Evolutionary conservation across 2,113 vertebrate genomes (phyloP), one percentile per base, ranked within the genome.

Genomic region (Heterocephalus glaber): DNA sequence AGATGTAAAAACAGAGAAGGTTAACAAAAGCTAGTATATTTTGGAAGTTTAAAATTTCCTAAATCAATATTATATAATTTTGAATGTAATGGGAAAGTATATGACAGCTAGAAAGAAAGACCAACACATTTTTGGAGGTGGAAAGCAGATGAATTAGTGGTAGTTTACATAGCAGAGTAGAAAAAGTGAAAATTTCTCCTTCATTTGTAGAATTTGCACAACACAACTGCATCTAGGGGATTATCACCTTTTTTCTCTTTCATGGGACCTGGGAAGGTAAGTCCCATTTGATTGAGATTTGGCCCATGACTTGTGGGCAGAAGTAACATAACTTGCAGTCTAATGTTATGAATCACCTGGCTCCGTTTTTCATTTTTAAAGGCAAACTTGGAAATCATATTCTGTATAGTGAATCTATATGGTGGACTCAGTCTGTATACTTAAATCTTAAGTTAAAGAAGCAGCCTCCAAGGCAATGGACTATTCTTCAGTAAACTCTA

Each of bases 41-140:
- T 85, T 96, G 41, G 7, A 74, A 38, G 20, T 77, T 80, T 81
- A 77, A 86, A 83, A 79, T 95, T 87, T 19, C 92, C 28, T 93
- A 83, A 86, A 63, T 19, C 35, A 61, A 87, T 89, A 81, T 86
- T 79, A 47, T 5, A 20, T 83, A 58, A 74, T 86, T 93, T 86
- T 95, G 30, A 81, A 76, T 76, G 28, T 47, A 38, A 86, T 77
- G 24, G 33, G 33, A 70, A 92, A 20, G 16, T 9, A 47, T 72
- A 5, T 86, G 35, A 74, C 10, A 86, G 20, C 63, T 87, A 28
- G 52, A 83, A 61, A 54, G 28, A 92, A 84, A 77, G 38, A 19
- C 11, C 66, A 86, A 44, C n/a, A 63, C 20, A 68, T 72, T 35
- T 52, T 20, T 16, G 35, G 14, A 86, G 12, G 35, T 66, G 54